A percentile compares a stretch with the other conserved stretches of the same genome.
phyloP scores from a whole-genome alignment of 2,113 vertebrate species.

The Platichthys flesus region DNA sequence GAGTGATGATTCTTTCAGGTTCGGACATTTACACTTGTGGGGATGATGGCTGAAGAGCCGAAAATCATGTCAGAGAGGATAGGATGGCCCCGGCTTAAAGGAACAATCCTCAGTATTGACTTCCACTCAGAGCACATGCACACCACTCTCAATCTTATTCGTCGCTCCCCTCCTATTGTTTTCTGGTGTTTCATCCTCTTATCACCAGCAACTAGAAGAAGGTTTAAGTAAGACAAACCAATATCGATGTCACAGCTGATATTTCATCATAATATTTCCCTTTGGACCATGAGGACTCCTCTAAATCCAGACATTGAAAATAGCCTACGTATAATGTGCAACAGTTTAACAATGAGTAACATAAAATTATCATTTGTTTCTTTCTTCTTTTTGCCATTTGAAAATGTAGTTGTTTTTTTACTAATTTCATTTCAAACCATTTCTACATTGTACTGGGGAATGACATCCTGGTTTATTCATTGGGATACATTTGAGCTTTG shows the following conservation, averaged over 20 bases:
- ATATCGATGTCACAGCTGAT: background rate
- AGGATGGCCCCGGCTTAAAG: conserved; percentile 53
- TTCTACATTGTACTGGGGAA: background rate
- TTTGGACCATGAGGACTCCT: background rate
- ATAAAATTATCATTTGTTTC: background rate
- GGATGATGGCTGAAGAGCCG: conserved; percentile 45
- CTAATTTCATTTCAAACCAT: background rate
- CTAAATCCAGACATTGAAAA: background rate
- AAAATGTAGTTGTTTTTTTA: background rate
- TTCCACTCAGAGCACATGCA: conserved; percentile 53
- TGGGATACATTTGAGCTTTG: background rate
- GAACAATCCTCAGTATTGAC: conserved; percentile 66
- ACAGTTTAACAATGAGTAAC: background rate
- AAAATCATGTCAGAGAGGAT: conserved; percentile 64
- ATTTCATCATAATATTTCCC: background rate
- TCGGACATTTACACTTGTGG: conserved; percentile 67
- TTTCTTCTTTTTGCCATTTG: background rate
- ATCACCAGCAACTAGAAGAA: background rate
- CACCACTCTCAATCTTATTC: conserved; percentile 49
- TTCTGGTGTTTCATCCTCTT: background rate
- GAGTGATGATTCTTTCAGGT: conserved; percentile 68
- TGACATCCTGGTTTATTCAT: background rate
- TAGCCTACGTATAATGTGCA: background rate
- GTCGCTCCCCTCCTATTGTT: conserved; percentile 11
- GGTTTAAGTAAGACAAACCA: background rate